Base-by-base conservation (phyloP, 2,797 vertebrate genomes). In the Brachyrhaphis roseni region DNA sequence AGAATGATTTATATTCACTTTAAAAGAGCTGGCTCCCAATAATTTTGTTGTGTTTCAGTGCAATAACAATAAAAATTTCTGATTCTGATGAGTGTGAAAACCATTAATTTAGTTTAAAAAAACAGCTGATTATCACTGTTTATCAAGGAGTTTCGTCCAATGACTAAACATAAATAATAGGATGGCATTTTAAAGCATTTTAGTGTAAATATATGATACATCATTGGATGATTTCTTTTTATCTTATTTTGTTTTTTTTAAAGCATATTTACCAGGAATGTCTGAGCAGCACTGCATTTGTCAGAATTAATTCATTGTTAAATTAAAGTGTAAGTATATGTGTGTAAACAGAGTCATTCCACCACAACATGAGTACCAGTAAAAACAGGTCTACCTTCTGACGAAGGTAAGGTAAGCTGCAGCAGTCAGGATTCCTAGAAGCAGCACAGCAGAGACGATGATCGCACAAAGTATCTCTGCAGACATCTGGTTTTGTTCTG, bases 321-420 rank as follows among this genome's bases (percentile, higher is more conserved):
- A 57, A 57, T 57, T 57, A 4, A 57, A 57, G 3, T n/a, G 3
- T 13, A 57, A n/a, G 7, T 13, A 6, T 26, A 71, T 4, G 3
- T 28, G 23, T 13, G 8, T 20, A 47, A 18, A 31, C 28, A n/a
- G 57, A 59, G 28, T 62, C 5, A 23, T 18, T 41, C 2, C 39
- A 43, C 43, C 23, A 53, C 23, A n/a, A 49, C 34, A 68, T 47
- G 10, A 36, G 26, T 26, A 4, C 2, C 7, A 15, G 1, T 8
- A 45, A 26, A 26, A 41, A 75, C 28, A 81, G 70, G 86, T 84
- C 64, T 49, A 93, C 92, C 90, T 90, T 82, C 68, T 93, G 78
- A 80, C 12, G 73, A 80, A 55, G 74, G 82, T 0, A 75, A 87
- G 20, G 78, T 89, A 93, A n/a, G n/a, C n/a, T 18, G 53, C 3